A percentile compares a stretch with the other conserved stretches of the same genome.
Conservation (phyloP, 2,113 vertebrate genomes). For the Trichomycterus rosablanca region DNA sequence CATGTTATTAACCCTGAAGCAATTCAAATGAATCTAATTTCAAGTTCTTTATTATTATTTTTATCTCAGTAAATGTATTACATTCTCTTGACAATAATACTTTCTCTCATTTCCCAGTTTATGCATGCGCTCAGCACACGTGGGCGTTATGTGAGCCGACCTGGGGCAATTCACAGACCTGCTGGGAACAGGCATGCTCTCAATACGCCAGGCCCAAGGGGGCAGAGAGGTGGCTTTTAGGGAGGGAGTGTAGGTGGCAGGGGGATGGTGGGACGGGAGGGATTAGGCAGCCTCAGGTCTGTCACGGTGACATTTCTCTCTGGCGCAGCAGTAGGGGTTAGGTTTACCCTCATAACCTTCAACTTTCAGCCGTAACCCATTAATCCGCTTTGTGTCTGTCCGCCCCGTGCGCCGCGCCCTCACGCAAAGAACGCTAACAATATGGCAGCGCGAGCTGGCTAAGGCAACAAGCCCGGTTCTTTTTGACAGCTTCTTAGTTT, state of each 20-base stretch:
- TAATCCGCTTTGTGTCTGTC: slow-evolving; percentile 56
- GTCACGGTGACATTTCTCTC: slow-evolving; percentile 74
- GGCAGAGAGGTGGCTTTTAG: slow-evolving; percentile 27
- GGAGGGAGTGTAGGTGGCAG: slow-evolving; percentile 15
- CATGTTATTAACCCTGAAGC: too few relatives aligned
- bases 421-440: slow-evolving; percentile 40
- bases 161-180: slow-evolving; percentile 41
- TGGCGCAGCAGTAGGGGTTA: slow-evolving; percentile 67
- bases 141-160: slow-evolving; percentile 19
- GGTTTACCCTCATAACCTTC: slow-evolving; percentile 74
- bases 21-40: neutral
- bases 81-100: neutral
- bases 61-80: neutral
- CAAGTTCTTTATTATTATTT: neutral
- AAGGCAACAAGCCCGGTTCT: slow-evolving; percentile 41
- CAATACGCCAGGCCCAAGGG: slow-evolving; percentile 37
- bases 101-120: slow-evolving; percentile 3
- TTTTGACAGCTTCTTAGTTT: slow-evolving; percentile 48
- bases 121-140: slow-evolving; percentile 9
- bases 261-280: slow-evolving; percentile 42
- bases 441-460: slow-evolving; percentile 43
- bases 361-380: slow-evolving; percentile 70
- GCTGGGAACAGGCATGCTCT: slow-evolving; percentile 49
- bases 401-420: slow-evolving; percentile 26
- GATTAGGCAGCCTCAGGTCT: slow-evolving; percentile 65